Percentiles rank a stretch among this genome's conserved stretches.
Evolutionary conservation across 2,797 vertebrate genomes (phyloP).

Genomic region (Hypotaenidia philippensis): DNA sequence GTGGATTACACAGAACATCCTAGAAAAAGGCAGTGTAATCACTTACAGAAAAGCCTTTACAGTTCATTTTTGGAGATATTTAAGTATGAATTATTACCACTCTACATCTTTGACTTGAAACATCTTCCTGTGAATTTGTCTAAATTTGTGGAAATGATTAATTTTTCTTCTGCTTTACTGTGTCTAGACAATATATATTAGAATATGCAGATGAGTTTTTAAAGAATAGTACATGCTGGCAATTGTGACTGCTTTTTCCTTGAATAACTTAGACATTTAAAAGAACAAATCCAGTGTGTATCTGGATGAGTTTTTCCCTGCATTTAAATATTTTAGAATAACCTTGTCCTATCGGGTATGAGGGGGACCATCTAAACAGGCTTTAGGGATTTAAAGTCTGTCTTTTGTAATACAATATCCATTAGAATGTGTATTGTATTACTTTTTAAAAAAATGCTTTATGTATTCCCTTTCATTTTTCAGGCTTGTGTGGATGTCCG

Average conservation of each 20-base stretch:
- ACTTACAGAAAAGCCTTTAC: background rate
- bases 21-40: background rate
- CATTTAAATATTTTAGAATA: background rate
- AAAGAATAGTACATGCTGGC: background rate
- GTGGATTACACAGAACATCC: background rate
- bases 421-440: background rate
- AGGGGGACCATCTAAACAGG: background rate
- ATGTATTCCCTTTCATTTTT: background rate
- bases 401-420: background rate
- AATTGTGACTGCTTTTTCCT: background rate
- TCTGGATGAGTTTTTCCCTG: background rate
- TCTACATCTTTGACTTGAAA: background rate
- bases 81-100: background rate
- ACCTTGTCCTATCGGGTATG: background rate
- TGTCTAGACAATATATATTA: background rate
- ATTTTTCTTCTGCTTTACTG: background rate
- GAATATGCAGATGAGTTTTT: background rate
- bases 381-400: background rate
- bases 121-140: background rate
- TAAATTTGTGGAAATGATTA: background rate
- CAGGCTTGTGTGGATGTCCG: conserved; percentile 95
- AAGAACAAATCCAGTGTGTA: background rate
- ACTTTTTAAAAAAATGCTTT: background rate
- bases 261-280: background rate
- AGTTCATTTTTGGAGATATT: background rate